Evolutionary conservation across 2,888 invertebrate species (phyloP), one percentile per base, ranked within the genome.

Genomic region (Eupithecia pulchellata): DNA sequence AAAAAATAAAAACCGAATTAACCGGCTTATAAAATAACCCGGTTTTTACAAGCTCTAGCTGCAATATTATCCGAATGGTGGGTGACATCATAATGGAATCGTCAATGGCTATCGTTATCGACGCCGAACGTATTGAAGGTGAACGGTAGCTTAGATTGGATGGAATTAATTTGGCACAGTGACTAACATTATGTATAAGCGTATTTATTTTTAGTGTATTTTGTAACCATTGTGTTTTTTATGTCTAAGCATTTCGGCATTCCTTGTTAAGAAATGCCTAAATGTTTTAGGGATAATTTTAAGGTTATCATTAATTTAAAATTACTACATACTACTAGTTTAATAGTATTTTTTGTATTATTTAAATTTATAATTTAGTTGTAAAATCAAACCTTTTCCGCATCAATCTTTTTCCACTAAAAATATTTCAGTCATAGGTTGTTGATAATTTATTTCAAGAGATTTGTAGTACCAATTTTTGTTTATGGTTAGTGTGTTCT

Each of bases 11-110:
- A n/a, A n/a, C n/a, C n/a, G n/a, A n/a, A n/a, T n/a, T n/a, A n/a
- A n/a, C n/a, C n/a, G n/a, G n/a, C n/a, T n/a, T n/a, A n/a, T n/a
- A n/a, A n/a, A n/a, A n/a, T n/a, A n/a, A n/a, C n/a, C n/a, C n/a
- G n/a, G n/a, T n/a, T n/a, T n/a, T n/a, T n/a, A n/a, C n/a, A n/a
- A n/a, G n/a, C n/a, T n/a, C 61, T 20, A 58, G 64, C 71, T 72
- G 30, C 27, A 39, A 39, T 39, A 17, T 9, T 61, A 58, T 27
- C 72, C 72, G 55, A 73, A 73, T 27, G 67, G 57, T 4, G 57
- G 39, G 64, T 73, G 72, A 73, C 72, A 73, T 73, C 72, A 73
- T 73, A 32, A 20, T 34, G 66, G 64, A 60, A 72, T 72, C 69
- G 64, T 36, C 29, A 64, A 65, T 64, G 29, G 34, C 30, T 55